Base-by-base conservation (phyloP, 2,888 invertebrate genomes). In the Trachelus troglodyta region DNA sequence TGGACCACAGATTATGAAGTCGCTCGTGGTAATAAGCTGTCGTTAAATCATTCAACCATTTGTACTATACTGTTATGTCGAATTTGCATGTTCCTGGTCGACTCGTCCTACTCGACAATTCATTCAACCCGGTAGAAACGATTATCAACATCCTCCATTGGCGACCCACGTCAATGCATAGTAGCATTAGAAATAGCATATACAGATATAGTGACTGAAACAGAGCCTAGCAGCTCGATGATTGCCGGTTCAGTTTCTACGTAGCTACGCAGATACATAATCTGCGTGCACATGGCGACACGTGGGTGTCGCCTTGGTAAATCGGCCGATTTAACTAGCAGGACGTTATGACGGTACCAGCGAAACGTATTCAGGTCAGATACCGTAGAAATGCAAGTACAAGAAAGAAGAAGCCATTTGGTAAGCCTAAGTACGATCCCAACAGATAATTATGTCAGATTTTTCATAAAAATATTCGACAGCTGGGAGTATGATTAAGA, bases 291-390 rank as follows among this genome's bases (percentile, higher is more conserved):
- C 23, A 23, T 9, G 23, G 15, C 23, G 40, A 15, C 15, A 23
- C 56, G 56, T 56, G 56, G 56, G 56, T 56, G 56, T 56, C 56
- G 56, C 23, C 56, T 56, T 9, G 1, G 23, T 56, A 56, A 56
- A 56, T 23, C 56, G 56, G 56, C 56, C 56, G 56, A 56, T 56
- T 56, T 56, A 56, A 56, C 56, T 12, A 23, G 56, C 56, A 56
- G 31, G 71, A 71, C 71, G 71, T 71, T 71, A 34, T 71, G 71
- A 33, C 71, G 71, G 31, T 33, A 31, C 71, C 71, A 31, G 71
- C 31, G 71, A 56, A 73, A 75, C 40, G 79, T 75, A 88, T 88
- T 82, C 83, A 88, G 86, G 88, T 87, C 87, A 80, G 86, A 87
- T 79, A 79, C 83, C 87, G 79, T 86, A 87, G 73, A 86, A 84